Conservation (phyloP, 2,888 invertebrate species). For the Cephus rjabovi region DNA sequence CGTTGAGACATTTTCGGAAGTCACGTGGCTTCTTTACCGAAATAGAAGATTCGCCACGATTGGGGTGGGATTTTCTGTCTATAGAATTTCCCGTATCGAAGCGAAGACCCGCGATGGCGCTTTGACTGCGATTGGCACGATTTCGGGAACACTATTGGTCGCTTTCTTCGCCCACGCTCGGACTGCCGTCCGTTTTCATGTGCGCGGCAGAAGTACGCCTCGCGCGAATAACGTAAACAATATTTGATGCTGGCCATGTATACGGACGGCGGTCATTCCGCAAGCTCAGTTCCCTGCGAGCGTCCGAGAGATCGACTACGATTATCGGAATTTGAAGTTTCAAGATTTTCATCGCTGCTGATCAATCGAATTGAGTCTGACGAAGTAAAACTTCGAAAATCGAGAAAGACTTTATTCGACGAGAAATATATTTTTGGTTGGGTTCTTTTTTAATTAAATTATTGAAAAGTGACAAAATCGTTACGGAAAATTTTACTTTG, state of each 20-base stretch:
- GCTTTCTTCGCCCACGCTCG: background rate
- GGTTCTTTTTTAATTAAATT: background rate
- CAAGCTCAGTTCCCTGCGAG: constrained; percentile 14
- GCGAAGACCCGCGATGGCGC: background rate
- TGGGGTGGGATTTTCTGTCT: background rate
- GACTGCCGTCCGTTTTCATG: background rate
- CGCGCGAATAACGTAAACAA: constrained; percentile 17
- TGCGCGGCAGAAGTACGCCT: constrained; percentile 6
- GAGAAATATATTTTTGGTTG: background rate
- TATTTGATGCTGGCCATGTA: constrained; percentile 6
- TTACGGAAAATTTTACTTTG: background rate
- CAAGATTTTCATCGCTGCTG: background rate
- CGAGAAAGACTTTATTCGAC: background rate
- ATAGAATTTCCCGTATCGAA: background rate
- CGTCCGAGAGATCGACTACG: background rate
- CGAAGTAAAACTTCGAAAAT: background rate
- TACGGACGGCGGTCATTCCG: constrained; percentile 9
- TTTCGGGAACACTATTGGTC: background rate
- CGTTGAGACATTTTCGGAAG: background rate
- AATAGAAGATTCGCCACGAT: background rate
- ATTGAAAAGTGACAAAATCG: background rate
- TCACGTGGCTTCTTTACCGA: background rate
- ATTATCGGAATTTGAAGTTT: background rate
- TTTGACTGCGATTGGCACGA: background rate
- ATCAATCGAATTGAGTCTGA: background rate